Base-by-base conservation (phyloP, 2,113 vertebrate genomes). In the Lepisosteus osseus region DNA sequence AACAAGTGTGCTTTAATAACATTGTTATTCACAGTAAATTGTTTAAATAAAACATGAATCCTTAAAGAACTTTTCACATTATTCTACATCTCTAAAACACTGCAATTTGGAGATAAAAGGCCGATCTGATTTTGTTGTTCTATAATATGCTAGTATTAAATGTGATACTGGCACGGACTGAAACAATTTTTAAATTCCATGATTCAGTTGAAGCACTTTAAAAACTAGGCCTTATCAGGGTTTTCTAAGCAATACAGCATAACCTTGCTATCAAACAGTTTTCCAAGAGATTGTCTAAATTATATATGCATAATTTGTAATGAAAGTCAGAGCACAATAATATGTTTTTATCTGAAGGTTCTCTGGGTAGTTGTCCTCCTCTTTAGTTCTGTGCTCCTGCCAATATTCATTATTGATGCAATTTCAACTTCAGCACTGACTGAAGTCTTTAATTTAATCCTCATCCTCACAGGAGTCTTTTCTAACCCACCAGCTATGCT, bases 311-410 rank as follows among this genome's bases (percentile, higher is more conserved):
- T 29, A 65, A 79, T 79, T 80, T 71, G 77, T 74, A 77, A 69
- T 78, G 73, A 79, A 77, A 29, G 62, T 65, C 41, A 51, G 17
- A 75, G 66, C 73, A 44, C 62, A 78, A 75, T 73, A 78, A 78
- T 81, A 72, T 80, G 79, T 69, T 73, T 80, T 29, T 29, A 79
- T 82, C 77, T 83, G 72, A 67, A 76, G 73, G 75, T 77, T 68
- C 64, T 79, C 47, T 51, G 47, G 9, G 47, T 9, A 51, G 5
- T 51, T 74, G 79, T 83, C 61, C 42, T 5, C 56, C 43, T 45
- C 13, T 55, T 9, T 3, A 0, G 0, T 12, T n/a, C 11, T n/a
- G 54, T n/a, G 3, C 59, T 67, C 72, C 51, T 45, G 71, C 1
- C 78, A 77, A 40, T 59, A 73, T 77, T 82, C 80, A 71, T 70